These are phyloP conservation scores for Passerina amoena DNA, from an alignment of 2,113 vertebrate genomes.

Conservation along the genomic window DNA sequence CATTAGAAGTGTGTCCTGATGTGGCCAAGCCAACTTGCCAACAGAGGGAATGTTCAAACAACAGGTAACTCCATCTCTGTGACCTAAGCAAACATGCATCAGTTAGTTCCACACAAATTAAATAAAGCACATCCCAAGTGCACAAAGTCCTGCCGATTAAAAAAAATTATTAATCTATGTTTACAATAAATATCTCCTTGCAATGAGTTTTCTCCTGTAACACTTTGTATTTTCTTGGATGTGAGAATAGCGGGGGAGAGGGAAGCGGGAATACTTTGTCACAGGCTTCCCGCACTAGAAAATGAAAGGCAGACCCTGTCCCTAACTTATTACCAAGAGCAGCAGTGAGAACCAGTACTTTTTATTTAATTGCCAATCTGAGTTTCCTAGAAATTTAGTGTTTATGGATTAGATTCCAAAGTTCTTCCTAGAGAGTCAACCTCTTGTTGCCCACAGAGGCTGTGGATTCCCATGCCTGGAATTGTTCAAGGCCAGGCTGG, in stretches of 20 bases:
- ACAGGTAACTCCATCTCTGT: neutral
- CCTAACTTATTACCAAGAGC: slow-evolving; percentile 6
- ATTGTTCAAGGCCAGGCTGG: neutral
- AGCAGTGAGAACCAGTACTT: slow-evolving; percentile 35
- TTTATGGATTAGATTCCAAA: slow-evolving; percentile 39
- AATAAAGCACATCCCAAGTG: neutral
- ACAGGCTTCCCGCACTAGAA: neutral
- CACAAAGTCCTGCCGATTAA: neutral
- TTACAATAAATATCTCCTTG: slow-evolving; percentile 43
- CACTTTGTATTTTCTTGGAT: neutral
- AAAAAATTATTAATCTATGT: neutral
- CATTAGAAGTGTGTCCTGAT: neutral
- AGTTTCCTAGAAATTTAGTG: slow-evolving; percentile 46
- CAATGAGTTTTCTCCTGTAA: neutral
- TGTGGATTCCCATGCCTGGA: neutral
- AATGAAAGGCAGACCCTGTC: neutral
- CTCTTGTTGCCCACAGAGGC: neutral
- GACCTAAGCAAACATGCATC: slow-evolving; percentile 7
- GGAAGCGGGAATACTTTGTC: neutral
- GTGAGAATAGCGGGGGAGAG: neutral
- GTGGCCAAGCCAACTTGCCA: slow-evolving; percentile 31
- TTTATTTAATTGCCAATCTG: neutral
- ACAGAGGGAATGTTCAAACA: neutral
- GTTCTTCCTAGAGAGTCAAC: neutral
- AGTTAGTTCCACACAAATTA: neutral